Base-by-base conservation (phyloP, 2,797 vertebrate genomes). In the Thalassophryne amazonica region DNA sequence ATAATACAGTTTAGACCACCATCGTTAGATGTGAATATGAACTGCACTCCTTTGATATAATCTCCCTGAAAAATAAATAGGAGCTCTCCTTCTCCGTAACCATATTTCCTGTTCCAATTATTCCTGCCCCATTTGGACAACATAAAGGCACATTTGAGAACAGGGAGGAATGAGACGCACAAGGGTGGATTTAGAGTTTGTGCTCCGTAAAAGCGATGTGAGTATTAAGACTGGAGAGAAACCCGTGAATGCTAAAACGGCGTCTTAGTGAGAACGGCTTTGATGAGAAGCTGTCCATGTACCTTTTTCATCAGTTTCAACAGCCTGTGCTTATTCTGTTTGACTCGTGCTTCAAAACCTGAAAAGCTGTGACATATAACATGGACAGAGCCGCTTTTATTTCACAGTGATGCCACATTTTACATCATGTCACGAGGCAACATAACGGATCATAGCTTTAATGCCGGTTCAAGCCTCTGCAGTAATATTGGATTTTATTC, bases 71-170 rank as follows among this genome's bases (percentile, higher is more conserved):
- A 60, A 67, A 72, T 51, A 70, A 69, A 76, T 35, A 40, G 28
- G 31, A 68, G 58, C 54, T 46, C 8, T 27, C 35, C 42, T 48
- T 70, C 62, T 73, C 47, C 46, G 63, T 41, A 29, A 67, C 2
- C 24, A 24, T 49, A 62, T 64, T 77, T 76, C 68, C 71, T 61
- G 60, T 83, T 81, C 73, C 68, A 84, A 81, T 84, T 81, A 81
- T 58, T 66, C 51, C 65, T 70, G 74, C 58, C 62, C 63, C 77
- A 57, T 81, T 78, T 84, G 79, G 72, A 78, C 14, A 45, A 66
- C 50, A 53, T 43, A 68, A 63, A 69, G 62, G 62, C 72, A 54
- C 36, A 56, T 66, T 69, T 54, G 66, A 72, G 61, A 21, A 35
- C 8, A 34, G 72, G 56, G 60, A 59, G 60, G 63, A 36, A 51